Conservation (phyloP, 35 echinoderm and acorn worm genomes). For the Lytechinus variegatus region DNA sequence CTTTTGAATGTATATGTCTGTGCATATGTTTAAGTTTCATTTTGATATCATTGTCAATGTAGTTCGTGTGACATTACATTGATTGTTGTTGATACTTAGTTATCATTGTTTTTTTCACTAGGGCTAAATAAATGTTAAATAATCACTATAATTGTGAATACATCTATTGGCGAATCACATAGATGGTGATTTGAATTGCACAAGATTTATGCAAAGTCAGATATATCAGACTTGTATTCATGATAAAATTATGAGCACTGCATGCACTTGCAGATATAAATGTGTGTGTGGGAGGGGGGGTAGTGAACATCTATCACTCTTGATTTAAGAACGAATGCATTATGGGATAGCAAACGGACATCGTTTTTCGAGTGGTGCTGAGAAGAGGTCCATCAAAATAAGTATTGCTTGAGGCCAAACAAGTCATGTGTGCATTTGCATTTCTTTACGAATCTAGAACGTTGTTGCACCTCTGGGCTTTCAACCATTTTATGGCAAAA, state of each 20-base stretch:
- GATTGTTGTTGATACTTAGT: too few relatives aligned
- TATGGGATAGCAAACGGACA: background rate
- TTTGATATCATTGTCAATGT: too few relatives aligned
- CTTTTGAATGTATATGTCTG: too few relatives aligned
- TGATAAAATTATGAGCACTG: background rate
- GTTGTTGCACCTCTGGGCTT: background rate
- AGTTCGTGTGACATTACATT: too few relatives aligned
- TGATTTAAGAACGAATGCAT: background rate
- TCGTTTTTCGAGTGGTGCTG: background rate
- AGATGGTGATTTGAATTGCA: background rate
- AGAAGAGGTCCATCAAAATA: slow-evolving; percentile 3
- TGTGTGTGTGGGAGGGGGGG: too few relatives aligned
- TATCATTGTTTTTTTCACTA: too few relatives aligned
- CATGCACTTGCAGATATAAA: too few relatives aligned
- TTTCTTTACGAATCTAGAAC: background rate
- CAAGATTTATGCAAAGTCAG: background rate
- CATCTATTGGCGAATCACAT: background rate
- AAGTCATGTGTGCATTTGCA: slow-evolving; percentile 11
- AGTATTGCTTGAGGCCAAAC: slow-evolving; percentile 8
- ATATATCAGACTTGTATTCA: background rate
- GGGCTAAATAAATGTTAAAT: too few relatives aligned
- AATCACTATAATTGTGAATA: background rate
- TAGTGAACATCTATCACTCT: background rate
- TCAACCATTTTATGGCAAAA: background rate
- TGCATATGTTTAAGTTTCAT: too few relatives aligned